Percentiles rank a stretch among this genome's conserved stretches.
Evolutionary conservation across 2,797 vertebrate genomes (phyloP).

Genomic region (Pangasius mekongensis): DNA sequence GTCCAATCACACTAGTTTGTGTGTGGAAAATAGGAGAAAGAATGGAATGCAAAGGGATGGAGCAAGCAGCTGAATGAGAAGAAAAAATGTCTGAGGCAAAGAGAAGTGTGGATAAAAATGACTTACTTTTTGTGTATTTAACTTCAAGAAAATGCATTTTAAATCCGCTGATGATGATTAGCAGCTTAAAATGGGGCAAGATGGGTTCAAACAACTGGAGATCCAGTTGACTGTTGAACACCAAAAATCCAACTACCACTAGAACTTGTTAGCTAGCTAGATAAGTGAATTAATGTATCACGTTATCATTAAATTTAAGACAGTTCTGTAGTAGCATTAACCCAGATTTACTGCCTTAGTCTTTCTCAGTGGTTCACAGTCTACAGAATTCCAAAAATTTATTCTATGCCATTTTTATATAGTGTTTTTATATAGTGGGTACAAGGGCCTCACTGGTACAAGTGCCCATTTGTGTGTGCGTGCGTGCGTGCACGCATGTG

Average conservation of each 20-base stretch:
- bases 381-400: background rate
- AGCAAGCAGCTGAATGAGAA: background rate
- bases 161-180: background rate
- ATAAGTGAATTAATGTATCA: background rate
- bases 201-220: background rate
- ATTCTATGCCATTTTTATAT: constrained; percentile 10
- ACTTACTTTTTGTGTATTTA: background rate
- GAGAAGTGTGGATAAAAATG: too few species aligned
- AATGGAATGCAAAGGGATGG: background rate
- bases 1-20: background rate
- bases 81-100: background rate
- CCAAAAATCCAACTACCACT: background rate
- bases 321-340: background rate
- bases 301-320: background rate
- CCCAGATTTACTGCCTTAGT: background rate
- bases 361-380: background rate
- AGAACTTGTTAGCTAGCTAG: background rate
- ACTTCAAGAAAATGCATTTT: background rate
- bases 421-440: background rate
- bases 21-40: background rate
- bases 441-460: background rate
- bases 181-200: background rate
- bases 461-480: constrained; percentile 27
- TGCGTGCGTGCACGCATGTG: constrained; percentile 12
- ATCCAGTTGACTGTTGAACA: background rate